Base-by-base conservation (phyloP, 2,113 vertebrate genomes). In the Atrichornis clamosus region DNA sequence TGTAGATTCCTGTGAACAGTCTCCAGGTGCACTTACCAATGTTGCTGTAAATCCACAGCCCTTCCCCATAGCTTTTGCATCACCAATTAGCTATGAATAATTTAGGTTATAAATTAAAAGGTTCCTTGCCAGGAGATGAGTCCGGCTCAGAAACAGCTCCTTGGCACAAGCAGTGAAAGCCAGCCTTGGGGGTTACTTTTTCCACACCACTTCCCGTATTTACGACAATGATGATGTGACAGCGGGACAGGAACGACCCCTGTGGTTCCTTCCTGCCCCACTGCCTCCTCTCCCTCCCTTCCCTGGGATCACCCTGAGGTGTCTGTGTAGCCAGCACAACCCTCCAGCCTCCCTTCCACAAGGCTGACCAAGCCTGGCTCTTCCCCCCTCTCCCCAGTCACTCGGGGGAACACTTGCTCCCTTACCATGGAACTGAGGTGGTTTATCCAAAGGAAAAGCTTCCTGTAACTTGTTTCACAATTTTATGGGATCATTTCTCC, bases 241-340 rank as follows among this genome's bases (percentile, higher is more conserved):
- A 19, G 30, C 3, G 55, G 59, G 59, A 39, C 0, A 53, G 42
- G 47, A n/a, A 72, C 1, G 52, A 37, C 3, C 32, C 42, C 39
- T 0, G 1, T 2, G 77, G 35, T 1, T 62, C 80, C 72, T 9
- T 62, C 50, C 69, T 78, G 64, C 67, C 73, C 70, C 63, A 2
- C 79, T 56, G 75, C 16, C 44, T 87, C 56, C 58, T 37, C 37
- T 70, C 15, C 49, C 32, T 84, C n/a, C 28, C 42, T 35, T 56
- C 62, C 63, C 20, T 15, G 15, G 17, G 3, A 9, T 32, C 67
- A 50, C 44, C 53, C n/a, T 0, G 3, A 63, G 56, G 28, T 26
- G 10, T 5, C 1, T 5, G 1, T 27, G 28, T 1, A 50, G 15
- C 50, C 63, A 21, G 2, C 65, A n/a, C 60, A 58, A n/a, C 16